These are phyloP conservation scores for Micrasema minimum DNA, from an alignment of 1,140 invertebrate genomes.

Conservation along the genomic window DNA sequence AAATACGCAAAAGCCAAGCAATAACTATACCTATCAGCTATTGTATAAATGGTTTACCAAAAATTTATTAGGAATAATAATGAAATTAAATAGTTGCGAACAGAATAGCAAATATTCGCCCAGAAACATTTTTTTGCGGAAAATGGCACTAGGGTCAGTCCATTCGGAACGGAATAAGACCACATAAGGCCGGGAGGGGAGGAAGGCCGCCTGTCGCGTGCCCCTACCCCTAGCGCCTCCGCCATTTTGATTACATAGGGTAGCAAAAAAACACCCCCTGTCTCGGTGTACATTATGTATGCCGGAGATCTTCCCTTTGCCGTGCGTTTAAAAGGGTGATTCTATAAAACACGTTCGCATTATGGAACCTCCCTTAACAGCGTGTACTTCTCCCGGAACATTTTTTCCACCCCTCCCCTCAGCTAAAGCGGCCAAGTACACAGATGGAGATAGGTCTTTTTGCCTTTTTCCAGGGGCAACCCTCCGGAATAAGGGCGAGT, in stretches of 20 bases:
- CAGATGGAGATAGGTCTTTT: conserved; percentile 21
- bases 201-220: conserved; percentile 39
- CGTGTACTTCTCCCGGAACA: conserved; percentile 33
- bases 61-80: too few species aligned
- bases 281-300: conserved; percentile 52
- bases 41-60: too few species aligned
- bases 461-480: conserved; percentile 19
- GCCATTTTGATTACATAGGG: conserved; percentile 52
- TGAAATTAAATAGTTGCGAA: too few species aligned
- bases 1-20: too few species aligned
- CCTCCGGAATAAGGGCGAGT: conserved; percentile 29
- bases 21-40: too few species aligned
- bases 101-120: too few species aligned
- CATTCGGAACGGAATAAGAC: conserved; percentile 3
- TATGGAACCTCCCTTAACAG: conserved; percentile 47
- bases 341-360: conserved; percentile 52
- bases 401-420: conserved; percentile 42
- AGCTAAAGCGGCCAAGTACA: too few species aligned
- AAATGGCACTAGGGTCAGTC: conserved; percentile 8
- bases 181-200: conserved; percentile 32
- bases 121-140: too few species aligned
- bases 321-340: conserved; percentile 51
- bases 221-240: conserved; percentile 27
- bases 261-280: conserved; percentile 38
- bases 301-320: conserved; percentile 51